A percentile compares a stretch with the other conserved stretches of the same genome.
phyloP scores from a whole-genome alignment of 1,140 invertebrate genomes.

The Drosophila albomicans region DNA sequence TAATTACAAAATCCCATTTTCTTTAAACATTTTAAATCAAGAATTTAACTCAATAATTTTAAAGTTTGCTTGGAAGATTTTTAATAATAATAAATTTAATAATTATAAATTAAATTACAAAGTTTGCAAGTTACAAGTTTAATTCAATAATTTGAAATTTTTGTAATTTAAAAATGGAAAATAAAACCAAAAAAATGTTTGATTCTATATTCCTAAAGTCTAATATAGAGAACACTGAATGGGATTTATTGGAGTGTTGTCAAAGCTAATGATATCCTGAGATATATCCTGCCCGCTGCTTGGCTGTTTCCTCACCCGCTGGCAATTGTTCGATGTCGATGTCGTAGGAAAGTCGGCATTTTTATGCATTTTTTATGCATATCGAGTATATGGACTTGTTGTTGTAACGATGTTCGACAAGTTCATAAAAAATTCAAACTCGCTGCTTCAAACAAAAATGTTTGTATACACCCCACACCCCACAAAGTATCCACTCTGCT shows the following conservation, averaged over 20 bases:
- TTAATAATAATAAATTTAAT: too few species aligned
- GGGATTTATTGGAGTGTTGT: neutral
- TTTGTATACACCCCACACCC: slow-evolving; percentile 27
- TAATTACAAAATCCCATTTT: too few species aligned
- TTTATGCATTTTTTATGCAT: slow-evolving; percentile 81
- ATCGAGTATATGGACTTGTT: slow-evolving; percentile 73
- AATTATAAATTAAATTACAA: too few species aligned
- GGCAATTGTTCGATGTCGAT: slow-evolving; percentile 55
- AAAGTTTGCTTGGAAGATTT: too few species aligned
- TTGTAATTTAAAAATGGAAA: too few species aligned
- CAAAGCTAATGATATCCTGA: neutral
- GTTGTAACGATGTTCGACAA: slow-evolving; percentile 70
- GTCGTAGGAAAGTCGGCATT: slow-evolving; percentile 37
- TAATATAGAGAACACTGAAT: neutral
- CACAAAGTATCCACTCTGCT: neutral
- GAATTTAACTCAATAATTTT: too few species aligned
- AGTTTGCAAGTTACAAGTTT: too few species aligned
- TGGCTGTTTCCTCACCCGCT: neutral
- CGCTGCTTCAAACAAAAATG: slow-evolving; percentile 65
- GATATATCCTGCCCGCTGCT: neutral
- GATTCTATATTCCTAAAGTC: too few species aligned
- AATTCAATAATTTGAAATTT: too few species aligned
- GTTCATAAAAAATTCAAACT: slow-evolving; percentile 81
- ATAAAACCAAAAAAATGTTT: too few species aligned
- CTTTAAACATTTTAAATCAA: too few species aligned